phyloP scores from a whole-genome alignment of 2,888 invertebrate genomes.

The Biston stratarius region DNA sequence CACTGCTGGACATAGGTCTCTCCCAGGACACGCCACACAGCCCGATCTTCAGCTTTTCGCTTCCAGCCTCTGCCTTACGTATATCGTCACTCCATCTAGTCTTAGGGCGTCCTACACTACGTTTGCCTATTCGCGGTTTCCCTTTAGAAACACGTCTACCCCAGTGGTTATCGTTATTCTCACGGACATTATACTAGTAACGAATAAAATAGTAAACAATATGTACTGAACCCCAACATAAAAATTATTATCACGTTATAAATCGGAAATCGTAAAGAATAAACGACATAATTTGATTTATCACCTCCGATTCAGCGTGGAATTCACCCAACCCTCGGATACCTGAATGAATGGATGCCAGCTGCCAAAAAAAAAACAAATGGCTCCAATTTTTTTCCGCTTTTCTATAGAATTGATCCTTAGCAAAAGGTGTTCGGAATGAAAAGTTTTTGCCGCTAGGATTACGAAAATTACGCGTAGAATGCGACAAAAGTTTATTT shows the following conservation, averaged over 20 bases:
- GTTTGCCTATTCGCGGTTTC: too few species aligned
- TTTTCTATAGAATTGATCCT: constrained; percentile 7
- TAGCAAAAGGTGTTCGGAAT: constrained; percentile 5
- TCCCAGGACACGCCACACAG: too few species aligned
- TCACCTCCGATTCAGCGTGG: constrained; percentile 13
- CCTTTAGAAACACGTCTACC: too few species aligned
- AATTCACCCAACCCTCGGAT: constrained; percentile 4
- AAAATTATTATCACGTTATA: background rate
- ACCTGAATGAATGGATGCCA: constrained; percentile 17
- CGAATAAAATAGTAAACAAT: background rate
- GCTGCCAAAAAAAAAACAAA: constrained; percentile 24
- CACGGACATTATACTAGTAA: too few species aligned
- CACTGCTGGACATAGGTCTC: too few species aligned
- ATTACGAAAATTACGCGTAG: constrained; percentile 2
- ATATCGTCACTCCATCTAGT: too few species aligned
- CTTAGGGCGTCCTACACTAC: too few species aligned
- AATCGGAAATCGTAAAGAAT: constrained; percentile 26
- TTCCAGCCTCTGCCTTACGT: too few species aligned
- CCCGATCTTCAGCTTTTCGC: too few species aligned
- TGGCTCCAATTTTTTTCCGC: background rate
- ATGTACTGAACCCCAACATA: background rate
- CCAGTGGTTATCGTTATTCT: too few species aligned
- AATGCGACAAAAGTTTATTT: background rate
- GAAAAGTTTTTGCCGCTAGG: constrained; percentile 4
- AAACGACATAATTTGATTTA: constrained; percentile 48